Percentiles rank a stretch among this genome's conserved stretches.
phyloP scores from a whole-genome alignment of 2,888 invertebrate species.

The Apeira syringaria region DNA sequence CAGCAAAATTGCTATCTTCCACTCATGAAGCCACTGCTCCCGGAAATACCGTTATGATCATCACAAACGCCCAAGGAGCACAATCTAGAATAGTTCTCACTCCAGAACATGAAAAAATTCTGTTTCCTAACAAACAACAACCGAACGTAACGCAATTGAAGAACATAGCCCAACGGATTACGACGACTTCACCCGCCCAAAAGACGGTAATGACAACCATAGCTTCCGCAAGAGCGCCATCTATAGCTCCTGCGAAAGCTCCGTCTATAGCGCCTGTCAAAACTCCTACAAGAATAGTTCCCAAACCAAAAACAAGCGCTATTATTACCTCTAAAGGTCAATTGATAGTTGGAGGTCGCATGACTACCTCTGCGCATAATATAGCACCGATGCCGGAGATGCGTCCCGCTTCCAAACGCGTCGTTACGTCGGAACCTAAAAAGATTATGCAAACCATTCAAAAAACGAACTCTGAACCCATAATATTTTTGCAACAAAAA shows the following conservation, averaged over 20 bases:
- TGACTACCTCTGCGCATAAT: slow-evolving; percentile 68
- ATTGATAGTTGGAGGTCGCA: slow-evolving; percentile 74
- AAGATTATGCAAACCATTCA: slow-evolving; percentile 64
- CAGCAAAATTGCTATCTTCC: slow-evolving; percentile 66
- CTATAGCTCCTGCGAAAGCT: slow-evolving; percentile 37
- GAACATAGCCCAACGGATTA: slow-evolving; percentile 62
- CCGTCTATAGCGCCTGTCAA: slow-evolving; percentile 37
- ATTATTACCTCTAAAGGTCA: slow-evolving; percentile 84
- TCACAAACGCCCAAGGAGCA: slow-evolving; percentile 85
- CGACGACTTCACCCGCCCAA: slow-evolving; percentile 44
- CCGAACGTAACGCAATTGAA: slow-evolving; percentile 64
- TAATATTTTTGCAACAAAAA: slow-evolving; percentile 74
- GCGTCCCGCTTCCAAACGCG: slow-evolving; percentile 59
- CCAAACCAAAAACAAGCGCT: slow-evolving; percentile 76
- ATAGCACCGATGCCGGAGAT: slow-evolving; percentile 77
- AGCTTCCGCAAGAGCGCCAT: slow-evolving; percentile 38
- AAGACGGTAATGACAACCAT: slow-evolving; percentile 51
- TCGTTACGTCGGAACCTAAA: slow-evolving; percentile 61
- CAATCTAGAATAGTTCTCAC: slow-evolving; percentile 84
- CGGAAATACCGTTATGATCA: slow-evolving; percentile 85
- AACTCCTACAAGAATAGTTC: slow-evolving; percentile 61
- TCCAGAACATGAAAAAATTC: slow-evolving; percentile 84
- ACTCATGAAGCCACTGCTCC: slow-evolving; percentile 56
- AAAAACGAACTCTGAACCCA: slow-evolving; percentile 63
- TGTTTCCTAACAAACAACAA: slow-evolving; percentile 80